These are phyloP conservation scores for Neotoxoptera formosana DNA, from an alignment of 1,140 invertebrate species.

Conservation along the genomic window DNA sequence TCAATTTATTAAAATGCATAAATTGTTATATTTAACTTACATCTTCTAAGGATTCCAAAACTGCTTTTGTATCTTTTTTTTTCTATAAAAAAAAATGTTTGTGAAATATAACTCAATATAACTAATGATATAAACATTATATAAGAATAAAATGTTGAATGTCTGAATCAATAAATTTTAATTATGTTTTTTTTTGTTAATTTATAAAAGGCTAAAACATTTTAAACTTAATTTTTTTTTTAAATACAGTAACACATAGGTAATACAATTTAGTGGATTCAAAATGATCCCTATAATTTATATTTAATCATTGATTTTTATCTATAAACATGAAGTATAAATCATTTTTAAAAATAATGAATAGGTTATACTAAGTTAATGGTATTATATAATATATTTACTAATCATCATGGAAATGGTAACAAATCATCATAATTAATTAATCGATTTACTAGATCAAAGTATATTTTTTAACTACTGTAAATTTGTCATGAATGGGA, in stretches of 20 bases:
- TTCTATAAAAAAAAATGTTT: constrained; percentile 71
- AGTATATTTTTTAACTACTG: too few species aligned
- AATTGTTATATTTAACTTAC: constrained; percentile 62
- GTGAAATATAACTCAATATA: not conserved
- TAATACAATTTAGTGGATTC: too few species aligned
- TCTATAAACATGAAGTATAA: not conserved
- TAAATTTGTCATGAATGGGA: too few species aligned
- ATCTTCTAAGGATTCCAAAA: constrained; percentile 78
- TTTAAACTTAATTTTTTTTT: not conserved
- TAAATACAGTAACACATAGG: too few species aligned
- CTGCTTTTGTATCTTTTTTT: constrained; percentile 79
- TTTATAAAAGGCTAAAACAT: not conserved
- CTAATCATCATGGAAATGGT: not conserved
- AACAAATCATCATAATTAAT: constrained; percentile 1
- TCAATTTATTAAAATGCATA: too few species aligned
- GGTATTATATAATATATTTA: not conserved
- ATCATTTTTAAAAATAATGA: not conserved
- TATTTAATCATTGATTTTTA: not conserved
- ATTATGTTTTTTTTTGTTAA: not conserved
- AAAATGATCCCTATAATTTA: not conserved
- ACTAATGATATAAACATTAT: not conserved
- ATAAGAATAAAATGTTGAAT: not conserved
- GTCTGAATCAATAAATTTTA: not conserved
- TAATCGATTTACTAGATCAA: not conserved
- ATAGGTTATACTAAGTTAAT: not conserved